Conservation (phyloP, 1,140 invertebrate species). For the Galleria mellonella region DNA sequence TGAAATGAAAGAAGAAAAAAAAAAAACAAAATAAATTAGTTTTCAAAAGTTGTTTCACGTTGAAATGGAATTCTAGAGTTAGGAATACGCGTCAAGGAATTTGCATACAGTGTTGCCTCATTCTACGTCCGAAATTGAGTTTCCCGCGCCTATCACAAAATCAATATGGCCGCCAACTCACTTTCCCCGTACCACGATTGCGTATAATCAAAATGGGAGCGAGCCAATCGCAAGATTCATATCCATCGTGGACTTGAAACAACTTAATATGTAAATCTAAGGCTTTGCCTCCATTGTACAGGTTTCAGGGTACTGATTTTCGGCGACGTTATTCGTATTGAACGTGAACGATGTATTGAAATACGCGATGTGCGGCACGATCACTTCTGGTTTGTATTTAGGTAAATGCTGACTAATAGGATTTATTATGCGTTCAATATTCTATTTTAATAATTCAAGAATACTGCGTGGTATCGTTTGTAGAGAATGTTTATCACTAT, state of each 20-base stretch:
- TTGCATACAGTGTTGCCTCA: conserved; percentile 21
- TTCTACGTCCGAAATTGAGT: conserved; percentile 22
- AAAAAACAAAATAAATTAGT: conserved; percentile 12
- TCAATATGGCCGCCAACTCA: conserved; percentile 21
- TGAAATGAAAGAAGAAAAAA: too few relatives aligned
- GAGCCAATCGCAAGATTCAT: conserved; percentile 8
- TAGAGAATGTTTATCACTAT: too few relatives aligned
- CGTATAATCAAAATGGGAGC: conserved; percentile 7
- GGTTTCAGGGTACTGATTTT: not conserved
- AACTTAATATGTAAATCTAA: conserved; percentile 12
- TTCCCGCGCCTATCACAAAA: conserved; percentile 19
- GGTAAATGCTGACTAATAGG: not conserved
- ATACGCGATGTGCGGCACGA: not conserved
- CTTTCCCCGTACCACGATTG: conserved; percentile 2
- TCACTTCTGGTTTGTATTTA: not conserved
- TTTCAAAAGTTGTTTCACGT: conserved; percentile 15
- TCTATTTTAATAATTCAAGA: too few relatives aligned
- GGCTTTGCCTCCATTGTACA: conserved; percentile 5
- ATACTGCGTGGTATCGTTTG: too few relatives aligned
- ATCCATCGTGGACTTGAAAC: conserved; percentile 2
- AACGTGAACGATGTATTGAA: too few relatives aligned
- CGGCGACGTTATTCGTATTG: not conserved
- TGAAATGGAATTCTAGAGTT: conserved; percentile 16
- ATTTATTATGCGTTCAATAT: too few relatives aligned
- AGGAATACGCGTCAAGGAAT: conserved; percentile 17